Evolutionary conservation across 2,888 invertebrate species (phyloP).

Genomic region (Poecilobothrus nobilitatus): DNA sequence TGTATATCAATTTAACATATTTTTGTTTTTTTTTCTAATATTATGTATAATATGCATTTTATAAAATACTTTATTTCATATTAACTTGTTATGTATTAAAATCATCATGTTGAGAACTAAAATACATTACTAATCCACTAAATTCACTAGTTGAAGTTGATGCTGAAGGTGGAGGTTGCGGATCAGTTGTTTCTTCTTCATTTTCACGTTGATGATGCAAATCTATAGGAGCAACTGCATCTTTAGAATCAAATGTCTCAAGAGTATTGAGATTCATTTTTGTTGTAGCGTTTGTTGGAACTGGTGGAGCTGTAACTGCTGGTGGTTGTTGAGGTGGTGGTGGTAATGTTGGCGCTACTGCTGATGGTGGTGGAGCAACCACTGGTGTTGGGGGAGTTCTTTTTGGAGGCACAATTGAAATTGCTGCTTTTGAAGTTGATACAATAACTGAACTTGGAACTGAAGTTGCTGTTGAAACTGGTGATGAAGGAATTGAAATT

Average conservation of each 20-base stretch:
- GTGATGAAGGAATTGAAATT: conserved; percentile 22
- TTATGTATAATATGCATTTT: neutral
- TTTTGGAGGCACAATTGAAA: conserved; percentile 22
- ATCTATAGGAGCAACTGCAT: conserved; percentile 24
- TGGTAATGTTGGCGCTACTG: conserved; percentile 30
- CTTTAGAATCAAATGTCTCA: conserved; percentile 34
- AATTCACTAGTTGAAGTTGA: conserved; percentile 57
- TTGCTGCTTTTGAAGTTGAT: conserved; percentile 25
- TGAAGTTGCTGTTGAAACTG: conserved; percentile 27
- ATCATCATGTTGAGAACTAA: conserved; percentile 85
- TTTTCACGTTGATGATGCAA: conserved; percentile 26
- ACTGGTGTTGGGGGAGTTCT: conserved; percentile 28
- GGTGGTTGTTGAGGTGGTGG: conserved; percentile 30
- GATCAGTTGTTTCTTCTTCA: conserved; percentile 30
- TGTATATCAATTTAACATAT: neutral
- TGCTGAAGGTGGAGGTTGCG: conserved; percentile 37
- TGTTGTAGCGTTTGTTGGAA: conserved; percentile 24
- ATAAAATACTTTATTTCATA: neutral
- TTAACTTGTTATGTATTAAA: conserved; percentile 60
- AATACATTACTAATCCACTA: conserved; percentile 84
- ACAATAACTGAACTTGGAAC: conserved; percentile 28
- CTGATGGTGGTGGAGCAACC: conserved; percentile 31
- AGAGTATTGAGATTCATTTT: conserved; percentile 38
- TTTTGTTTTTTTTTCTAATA: neutral
- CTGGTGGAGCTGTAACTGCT: conserved; percentile 16